These are phyloP conservation scores for Microtus pennsylvanicus DNA, from an alignment of 2,113 vertebrate species.

Conservation along the genomic window DNA sequence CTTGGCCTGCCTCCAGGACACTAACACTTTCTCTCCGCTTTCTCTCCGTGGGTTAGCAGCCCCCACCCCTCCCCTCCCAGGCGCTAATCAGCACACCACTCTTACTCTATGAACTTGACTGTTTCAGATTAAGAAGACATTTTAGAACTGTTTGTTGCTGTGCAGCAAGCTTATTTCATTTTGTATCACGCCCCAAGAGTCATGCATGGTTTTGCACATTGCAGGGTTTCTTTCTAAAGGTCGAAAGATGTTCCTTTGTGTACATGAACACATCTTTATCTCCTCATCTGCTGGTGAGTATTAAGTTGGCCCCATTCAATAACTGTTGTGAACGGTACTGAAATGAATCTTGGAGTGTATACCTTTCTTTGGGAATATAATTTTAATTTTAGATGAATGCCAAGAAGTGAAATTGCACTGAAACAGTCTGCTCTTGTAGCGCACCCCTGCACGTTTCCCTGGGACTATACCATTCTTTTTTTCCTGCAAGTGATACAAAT, in stretches of 20 bases:
- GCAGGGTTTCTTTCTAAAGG: neutral
- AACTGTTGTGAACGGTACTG: neutral
- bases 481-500: neutral
- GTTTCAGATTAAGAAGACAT: neutral
- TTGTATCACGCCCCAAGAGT: neutral
- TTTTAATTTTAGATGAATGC: neutral
- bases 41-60: neutral
- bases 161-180: neutral
- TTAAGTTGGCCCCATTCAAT: neutral
- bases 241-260: neutral
- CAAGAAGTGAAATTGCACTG: neutral
- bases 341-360: neutral
- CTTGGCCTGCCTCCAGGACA: neutral
- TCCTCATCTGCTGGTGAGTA: neutral
- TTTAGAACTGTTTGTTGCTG: neutral
- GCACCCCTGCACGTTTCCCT: neutral
- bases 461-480: neutral
- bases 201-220: neutral
- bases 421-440: neutral
- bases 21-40: too few species aligned
- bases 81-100: neutral
- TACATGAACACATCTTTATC: neutral
- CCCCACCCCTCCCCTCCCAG: neutral
- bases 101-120: neutral
- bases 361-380: neutral